phyloP scores from a whole-genome alignment of 1,140 invertebrate species.

The Drosophila sulfurigaster region DNA sequence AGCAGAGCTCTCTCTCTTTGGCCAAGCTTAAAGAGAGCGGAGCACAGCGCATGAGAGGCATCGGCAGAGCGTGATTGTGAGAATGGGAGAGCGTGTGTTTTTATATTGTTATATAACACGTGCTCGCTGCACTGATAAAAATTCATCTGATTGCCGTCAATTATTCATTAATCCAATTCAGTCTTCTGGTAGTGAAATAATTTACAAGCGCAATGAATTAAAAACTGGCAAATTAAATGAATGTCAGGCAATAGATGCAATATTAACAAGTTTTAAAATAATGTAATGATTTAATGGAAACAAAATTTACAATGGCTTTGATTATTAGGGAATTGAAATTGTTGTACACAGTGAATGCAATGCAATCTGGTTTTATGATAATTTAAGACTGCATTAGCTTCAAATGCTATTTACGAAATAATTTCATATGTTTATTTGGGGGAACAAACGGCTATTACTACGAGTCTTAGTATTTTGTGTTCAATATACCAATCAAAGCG shows the following conservation, averaged over 20 bases:
- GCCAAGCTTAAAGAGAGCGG: neutral
- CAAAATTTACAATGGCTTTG: neutral
- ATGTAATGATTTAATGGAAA: neutral
- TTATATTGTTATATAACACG: conserved; percentile 68
- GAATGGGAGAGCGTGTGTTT: neutral
- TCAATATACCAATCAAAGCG: too few relatives aligned
- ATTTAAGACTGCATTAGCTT: too few relatives aligned
- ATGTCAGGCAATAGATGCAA: too few relatives aligned
- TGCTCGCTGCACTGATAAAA: conserved; percentile 41
- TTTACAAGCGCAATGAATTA: too few relatives aligned
- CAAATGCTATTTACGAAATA: too few relatives aligned
- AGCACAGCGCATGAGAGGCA: neutral
- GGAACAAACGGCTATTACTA: too few relatives aligned
- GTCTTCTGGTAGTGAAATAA: neutral
- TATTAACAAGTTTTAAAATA: neutral
- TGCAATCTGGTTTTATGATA: too few relatives aligned
- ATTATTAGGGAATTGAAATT: too few relatives aligned
- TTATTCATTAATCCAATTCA: neutral
- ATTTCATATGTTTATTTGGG: too few relatives aligned
- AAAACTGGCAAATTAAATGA: too few relatives aligned
- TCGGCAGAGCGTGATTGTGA: neutral
- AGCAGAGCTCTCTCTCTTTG: conserved; percentile 33
- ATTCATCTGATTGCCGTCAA: neutral
- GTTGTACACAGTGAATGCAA: too few relatives aligned
- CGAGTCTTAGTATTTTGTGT: too few relatives aligned